A percentile compares a stretch with the other conserved stretches of the same genome.
Evolutionary conservation across 35 echinoderm and acorn worm species (phyloP).

Genomic region (Patiria miniata): DNA sequence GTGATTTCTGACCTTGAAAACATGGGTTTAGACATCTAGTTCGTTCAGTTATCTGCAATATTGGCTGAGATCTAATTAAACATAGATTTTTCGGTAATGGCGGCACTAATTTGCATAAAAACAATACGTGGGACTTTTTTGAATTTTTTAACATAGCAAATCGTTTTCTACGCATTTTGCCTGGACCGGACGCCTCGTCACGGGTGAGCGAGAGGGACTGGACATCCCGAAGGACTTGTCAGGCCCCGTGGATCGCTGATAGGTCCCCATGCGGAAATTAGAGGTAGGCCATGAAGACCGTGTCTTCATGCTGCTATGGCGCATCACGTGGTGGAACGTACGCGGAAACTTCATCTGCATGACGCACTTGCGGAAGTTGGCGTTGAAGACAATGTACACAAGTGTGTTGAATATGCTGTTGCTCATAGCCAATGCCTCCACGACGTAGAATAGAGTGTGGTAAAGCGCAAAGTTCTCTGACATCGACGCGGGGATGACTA

Average conservation of each 20-base stretch:
- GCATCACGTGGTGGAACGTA: background rate
- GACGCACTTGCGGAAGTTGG: conserved; percentile 79
- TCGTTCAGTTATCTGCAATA: too few species aligned
- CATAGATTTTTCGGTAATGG: too few species aligned
- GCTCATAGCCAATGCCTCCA: conserved; percentile 79
- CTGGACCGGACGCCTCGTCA: background rate
- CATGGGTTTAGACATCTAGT: too few species aligned
- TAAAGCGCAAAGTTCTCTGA: conserved; percentile 35
- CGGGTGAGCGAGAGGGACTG: background rate
- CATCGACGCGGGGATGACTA: conserved; percentile 50
- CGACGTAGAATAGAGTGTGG: conserved; percentile 70
- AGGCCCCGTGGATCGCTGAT: background rate
- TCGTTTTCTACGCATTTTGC: too few species aligned
- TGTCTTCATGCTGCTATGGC: background rate
- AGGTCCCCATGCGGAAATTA: background rate
- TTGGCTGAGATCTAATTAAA: too few species aligned
- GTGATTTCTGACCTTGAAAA: too few species aligned
- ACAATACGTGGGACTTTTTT: too few species aligned
- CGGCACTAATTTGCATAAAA: too few species aligned
- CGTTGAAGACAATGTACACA: conserved; percentile 82
- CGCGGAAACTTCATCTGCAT: conserved; percentile 52
- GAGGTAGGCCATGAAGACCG: background rate
- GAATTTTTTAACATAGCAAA: too few species aligned
- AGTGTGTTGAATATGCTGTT: too few species aligned
- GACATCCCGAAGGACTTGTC: background rate